A percentile compares a stretch with the other conserved stretches of the same genome.
Evolutionary conservation across 2,113 vertebrate genomes (phyloP).

Genomic region (Ceuthmochares aereus): DNA sequence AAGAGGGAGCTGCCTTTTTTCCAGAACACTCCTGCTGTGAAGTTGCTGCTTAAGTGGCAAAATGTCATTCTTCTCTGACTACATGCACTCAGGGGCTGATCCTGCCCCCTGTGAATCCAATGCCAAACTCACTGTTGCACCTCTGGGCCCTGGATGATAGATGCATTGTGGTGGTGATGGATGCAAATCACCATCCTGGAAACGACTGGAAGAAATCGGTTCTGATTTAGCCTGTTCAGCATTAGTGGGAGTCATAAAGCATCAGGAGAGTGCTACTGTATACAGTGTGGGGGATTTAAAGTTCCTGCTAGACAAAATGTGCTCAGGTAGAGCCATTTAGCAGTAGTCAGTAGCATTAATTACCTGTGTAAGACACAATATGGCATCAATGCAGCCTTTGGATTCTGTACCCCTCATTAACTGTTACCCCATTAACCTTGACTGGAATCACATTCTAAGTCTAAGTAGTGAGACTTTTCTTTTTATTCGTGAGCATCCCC

Average conservation of each 20-base stretch:
- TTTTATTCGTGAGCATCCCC: conserved; percentile 76
- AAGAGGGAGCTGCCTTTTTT: background rate
- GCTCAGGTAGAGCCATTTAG: conserved; percentile 74
- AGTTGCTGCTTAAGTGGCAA: background rate
- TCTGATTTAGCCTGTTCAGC: conserved; percentile 64
- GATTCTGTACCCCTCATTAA: conserved; percentile 82
- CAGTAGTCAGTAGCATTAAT: conserved; percentile 77
- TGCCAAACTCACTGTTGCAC: conserved; percentile 13
- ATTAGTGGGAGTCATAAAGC: conserved; percentile 66
- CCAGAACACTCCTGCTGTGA: background rate
- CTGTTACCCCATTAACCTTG: conserved; percentile 82
- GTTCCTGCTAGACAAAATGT: conserved; percentile 69
- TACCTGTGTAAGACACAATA: conserved; percentile 77
- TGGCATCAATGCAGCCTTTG: conserved; percentile 74
- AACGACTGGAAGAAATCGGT: conserved; percentile 30
- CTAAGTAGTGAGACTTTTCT: conserved; percentile 69
- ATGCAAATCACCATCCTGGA: conserved; percentile 62
- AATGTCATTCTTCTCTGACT: background rate
- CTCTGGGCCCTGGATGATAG: conserved; percentile 4
- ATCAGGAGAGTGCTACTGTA: conserved; percentile 53
- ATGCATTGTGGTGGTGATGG: conserved; percentile 41
- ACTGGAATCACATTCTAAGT: conserved; percentile 71
- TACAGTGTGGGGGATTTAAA: conserved; percentile 69
- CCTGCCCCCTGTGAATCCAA: background rate
- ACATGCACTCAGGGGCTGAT: background rate